Base-by-base conservation (phyloP, 1,140 invertebrate genomes). In the Zaprionus davidi region DNA sequence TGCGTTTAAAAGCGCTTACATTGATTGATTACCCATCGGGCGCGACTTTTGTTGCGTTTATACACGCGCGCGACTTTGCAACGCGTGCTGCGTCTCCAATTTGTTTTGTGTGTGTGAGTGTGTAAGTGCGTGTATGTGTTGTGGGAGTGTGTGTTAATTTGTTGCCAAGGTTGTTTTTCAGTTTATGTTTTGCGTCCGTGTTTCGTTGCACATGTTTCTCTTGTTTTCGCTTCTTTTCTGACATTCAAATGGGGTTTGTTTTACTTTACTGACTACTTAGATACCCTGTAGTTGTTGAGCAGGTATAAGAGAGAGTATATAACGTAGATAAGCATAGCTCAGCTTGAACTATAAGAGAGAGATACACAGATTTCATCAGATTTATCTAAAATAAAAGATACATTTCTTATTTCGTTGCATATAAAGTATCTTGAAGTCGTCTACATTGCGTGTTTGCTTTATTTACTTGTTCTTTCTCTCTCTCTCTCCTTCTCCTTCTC, bases 11-110 rank as follows among this genome's bases (percentile, higher is more conserved):
- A 87, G 28, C 81, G 84, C 83, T 87, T 87, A 87, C 84, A 87
- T 84, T 87, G 84, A 87, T 87, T 87, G 84, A 87, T 87, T 87
- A 78, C 78, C 81, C 81, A 85, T 81, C 55, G 81, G 84, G 78
- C 81, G 84, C 81, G 84, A 88, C 80, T 88, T 83, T 83, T 67
- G 80, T 68, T 74, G 77, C 84, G 79, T 80, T 87, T 86, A 79
- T 75, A 64, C 73, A 82, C 76, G 79, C 83, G 69, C 60, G 73
- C 77, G 76, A 60, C 58, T 79, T 83, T 46, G 70, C 64, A 73
- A 79, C 65, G 81, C 81, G 70, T 56, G 69, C 81, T 74, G 17
- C 49, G 51, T 44, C 44, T 56, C 44, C 46, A 38, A 34, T 44
- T 46, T 17, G 41, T n/a, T 17, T 17, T 46, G n/a, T 6, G 5